These are phyloP conservation scores for Muricea muricata DNA, from an alignment of 92 coral and sea anemone genomes.

Conservation along the genomic window DNA sequence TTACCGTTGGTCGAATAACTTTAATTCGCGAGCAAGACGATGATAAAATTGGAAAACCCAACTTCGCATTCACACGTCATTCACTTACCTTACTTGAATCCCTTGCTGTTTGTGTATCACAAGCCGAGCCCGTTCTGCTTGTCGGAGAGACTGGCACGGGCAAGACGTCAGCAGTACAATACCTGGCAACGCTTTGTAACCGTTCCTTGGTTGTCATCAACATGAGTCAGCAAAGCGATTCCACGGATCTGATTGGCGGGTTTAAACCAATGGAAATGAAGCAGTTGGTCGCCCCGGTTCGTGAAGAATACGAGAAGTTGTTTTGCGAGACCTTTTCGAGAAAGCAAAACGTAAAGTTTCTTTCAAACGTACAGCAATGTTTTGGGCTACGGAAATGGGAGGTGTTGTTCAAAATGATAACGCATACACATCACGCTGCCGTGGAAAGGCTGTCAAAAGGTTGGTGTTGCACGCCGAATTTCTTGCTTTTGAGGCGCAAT, in stretches of 20 bases:
- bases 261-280: constrained; percentile 98
- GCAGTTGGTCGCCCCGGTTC: constrained; percentile 89
- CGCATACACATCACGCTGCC: constrained; percentile 84
- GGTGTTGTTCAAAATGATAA: constrained; percentile 83
- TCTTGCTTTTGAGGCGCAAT: not conserved
- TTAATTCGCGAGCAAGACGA: constrained; percentile 59
- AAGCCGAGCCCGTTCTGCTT: constrained; percentile 87
- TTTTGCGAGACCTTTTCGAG: constrained; percentile 92
- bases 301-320: constrained; percentile 81
- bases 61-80: constrained; percentile 94
- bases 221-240: constrained; percentile 99
- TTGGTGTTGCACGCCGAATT: not conserved
- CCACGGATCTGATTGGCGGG: constrained; percentile 94
- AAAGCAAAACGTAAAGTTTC: constrained; percentile 85
- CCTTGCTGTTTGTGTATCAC: constrained; percentile 82
- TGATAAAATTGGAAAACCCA: constrained; percentile 19
- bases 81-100: constrained; percentile 84
- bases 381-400: constrained; percentile 91
- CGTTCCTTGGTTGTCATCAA: constrained; percentile 78
- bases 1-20: constrained; percentile 87
- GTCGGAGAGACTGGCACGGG: constrained; percentile 99
- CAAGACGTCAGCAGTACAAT: constrained; percentile 90
- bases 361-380: constrained; percentile 87
- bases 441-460: constrained; percentile 67
- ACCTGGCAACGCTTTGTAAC: constrained; percentile 79